These are phyloP conservation scores for Oenanthe melanoleuca DNA, from an alignment of 2,113 vertebrate species.

Conservation along the genomic window DNA sequence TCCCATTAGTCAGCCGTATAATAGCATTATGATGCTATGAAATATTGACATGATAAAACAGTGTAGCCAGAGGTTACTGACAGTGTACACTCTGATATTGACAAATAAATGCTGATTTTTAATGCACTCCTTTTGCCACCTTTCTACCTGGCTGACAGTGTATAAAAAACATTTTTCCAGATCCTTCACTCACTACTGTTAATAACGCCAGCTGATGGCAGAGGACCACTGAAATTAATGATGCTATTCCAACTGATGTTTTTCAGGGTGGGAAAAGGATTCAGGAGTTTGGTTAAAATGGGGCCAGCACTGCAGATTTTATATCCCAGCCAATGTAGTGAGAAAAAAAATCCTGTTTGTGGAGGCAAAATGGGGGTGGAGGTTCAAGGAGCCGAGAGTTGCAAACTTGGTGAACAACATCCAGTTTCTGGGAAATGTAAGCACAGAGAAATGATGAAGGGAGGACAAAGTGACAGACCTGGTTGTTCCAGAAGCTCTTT, in stretches of 20 bases:
- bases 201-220: background rate
- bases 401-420: background rate
- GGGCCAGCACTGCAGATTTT: background rate
- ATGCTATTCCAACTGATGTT: background rate
- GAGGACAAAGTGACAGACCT: background rate
- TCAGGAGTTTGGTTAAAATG: background rate
- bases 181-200: background rate
- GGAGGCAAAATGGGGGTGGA: rapidly evolving
- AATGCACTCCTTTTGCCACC: constrained; percentile 66
- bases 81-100: constrained; percentile 72
- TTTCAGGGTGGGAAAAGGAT: background rate
- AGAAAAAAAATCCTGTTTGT: background rate
- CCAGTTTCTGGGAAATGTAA: background rate
- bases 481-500: background rate
- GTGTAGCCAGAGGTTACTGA: constrained; percentile 71
- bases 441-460: background rate
- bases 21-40: constrained; percentile 82
- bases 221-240: constrained; percentile 5
- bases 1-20: constrained; percentile 83
- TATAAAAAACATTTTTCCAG: constrained; percentile 45
- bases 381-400: background rate
- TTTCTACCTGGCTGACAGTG: constrained; percentile 65
- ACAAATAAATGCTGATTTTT: constrained; percentile 80
- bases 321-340: background rate
- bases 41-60: constrained; percentile 88